Evolutionary conservation across 37 sponge, comb jelly and placozoan species (phyloP), one percentile per base, ranked within the genome.

Genomic region (Spongilla lacustris): DNA sequence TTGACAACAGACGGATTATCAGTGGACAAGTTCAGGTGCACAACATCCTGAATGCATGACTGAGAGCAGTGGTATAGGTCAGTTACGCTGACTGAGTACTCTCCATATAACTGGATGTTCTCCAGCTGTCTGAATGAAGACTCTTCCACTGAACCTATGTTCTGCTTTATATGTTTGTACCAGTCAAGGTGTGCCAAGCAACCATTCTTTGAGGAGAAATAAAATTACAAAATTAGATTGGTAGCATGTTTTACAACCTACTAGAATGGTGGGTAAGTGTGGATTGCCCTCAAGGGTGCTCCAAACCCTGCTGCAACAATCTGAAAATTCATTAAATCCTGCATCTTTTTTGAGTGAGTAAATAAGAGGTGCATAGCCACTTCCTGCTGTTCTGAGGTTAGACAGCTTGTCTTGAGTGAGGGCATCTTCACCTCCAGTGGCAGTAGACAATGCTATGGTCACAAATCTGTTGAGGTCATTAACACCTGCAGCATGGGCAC

Each of bases 41-140:
- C 84, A 27, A 91, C 83, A 36, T 85, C 86, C 30, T 80, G 50
- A 11, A 77, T 85, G 50, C 29, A 74, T n/a, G 69, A 78, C 12
- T 30, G 30, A 1, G 48, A 30, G 28, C 67, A 9, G 38, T 23
- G 76, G 67, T 32, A 85, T 69, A 2, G 26, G 46, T 14, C 26
- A 0, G 13, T 9, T 2, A 76, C 36, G 23, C 82, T 73, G 46
- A 94, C 68, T 11, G 49, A 69, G 73, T 90, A 94, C 12, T 67
- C 21, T 46, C 95, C 95, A 85, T 78, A 78, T 2, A 58, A 27
- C 23, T 77, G 79, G 32, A 94, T 85, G 74, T 88, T 86, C n/a
- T 86, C 73, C 79, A 94, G 82, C 66, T 94, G 89, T n/a, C 83
- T 89, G 85, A 82, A 85, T 22, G 92, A 81, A n/a, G 91, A 77